Conservation (phyloP, 1,140 invertebrate genomes). For the Lucilia sericata region DNA sequence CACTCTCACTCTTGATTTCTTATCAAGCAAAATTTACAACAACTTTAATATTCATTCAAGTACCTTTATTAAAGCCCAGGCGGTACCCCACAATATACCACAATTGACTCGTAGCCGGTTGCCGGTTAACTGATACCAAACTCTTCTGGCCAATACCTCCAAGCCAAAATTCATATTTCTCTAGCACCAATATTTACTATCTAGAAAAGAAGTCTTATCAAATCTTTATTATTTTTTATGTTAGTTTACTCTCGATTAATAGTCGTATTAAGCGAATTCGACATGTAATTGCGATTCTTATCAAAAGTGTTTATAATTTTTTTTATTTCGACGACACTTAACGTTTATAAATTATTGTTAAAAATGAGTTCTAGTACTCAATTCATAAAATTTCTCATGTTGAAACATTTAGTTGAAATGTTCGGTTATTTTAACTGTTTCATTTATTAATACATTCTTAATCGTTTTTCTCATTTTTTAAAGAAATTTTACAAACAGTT, state of each 20-base stretch:
- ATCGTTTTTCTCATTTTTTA: neutral
- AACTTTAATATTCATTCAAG: neutral
- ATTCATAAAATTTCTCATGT: neutral
- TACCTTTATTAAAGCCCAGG: constrained; percentile 22
- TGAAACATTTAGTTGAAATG: neutral
- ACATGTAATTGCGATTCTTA: constrained; percentile 1
- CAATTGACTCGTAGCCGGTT: constrained; percentile 35
- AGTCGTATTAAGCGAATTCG: neutral
- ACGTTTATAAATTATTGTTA: neutral
- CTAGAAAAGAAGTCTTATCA: neutral
- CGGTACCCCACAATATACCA: constrained; percentile 32
- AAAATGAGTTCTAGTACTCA: neutral
- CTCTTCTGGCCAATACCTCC: constrained; percentile 7
- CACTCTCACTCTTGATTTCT: no score
- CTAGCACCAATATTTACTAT: neutral
- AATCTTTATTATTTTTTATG: neutral
- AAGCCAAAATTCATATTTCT: neutral
- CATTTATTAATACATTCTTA: neutral
- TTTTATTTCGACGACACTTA: neutral
- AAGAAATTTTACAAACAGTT: neutral
- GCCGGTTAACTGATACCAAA: constrained; percentile 39
- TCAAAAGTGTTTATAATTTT: neutral
- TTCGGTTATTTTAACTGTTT: neutral
- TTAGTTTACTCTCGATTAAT: neutral
- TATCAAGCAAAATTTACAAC: no score